These are phyloP conservation scores for Coelopa frigida DNA, from an alignment of 1,140 invertebrate species.

Conservation along the genomic window DNA sequence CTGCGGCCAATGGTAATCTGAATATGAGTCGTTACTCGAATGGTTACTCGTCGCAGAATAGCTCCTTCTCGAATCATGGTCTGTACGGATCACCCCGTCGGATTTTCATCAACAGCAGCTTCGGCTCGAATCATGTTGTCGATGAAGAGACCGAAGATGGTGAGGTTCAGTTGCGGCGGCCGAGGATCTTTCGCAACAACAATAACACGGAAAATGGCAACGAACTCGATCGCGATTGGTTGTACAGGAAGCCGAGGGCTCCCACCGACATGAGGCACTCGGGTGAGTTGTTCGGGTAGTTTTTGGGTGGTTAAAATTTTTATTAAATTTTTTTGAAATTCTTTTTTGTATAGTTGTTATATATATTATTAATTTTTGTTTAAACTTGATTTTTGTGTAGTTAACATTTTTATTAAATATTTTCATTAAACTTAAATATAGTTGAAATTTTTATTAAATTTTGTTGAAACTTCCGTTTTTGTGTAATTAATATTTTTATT, in stretches of 20 bases:
- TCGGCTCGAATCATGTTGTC: constrained; percentile 38
- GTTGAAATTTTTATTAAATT: background rate
- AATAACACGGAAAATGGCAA: constrained; percentile 39
- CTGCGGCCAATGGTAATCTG: constrained; percentile 25
- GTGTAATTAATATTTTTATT: background rate
- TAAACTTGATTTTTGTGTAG: too few species aligned
- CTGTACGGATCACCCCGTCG: constrained; percentile 35
- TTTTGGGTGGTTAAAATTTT: background rate
- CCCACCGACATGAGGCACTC: constrained; percentile 43
- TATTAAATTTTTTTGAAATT: background rate
- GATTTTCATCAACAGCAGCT: constrained; percentile 40
- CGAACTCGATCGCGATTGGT: constrained; percentile 40
- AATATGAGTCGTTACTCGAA: constrained; percentile 41
- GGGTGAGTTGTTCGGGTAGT: constrained; percentile 17
- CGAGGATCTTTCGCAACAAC: constrained; percentile 30
- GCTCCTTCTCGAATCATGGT: constrained; percentile 30
- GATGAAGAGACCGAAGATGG: constrained; percentile 41
- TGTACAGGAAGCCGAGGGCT: constrained; percentile 39
- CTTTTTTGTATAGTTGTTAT: background rate
- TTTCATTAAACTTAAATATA: too few species aligned
- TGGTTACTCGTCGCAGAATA: constrained; percentile 37
- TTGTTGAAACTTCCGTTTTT: background rate
- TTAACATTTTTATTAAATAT: too few species aligned
- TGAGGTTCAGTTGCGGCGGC: constrained; percentile 36
- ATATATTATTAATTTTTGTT: background rate